Evolutionary conservation across 2,797 vertebrate genomes (phyloP), one percentile per base, ranked within the genome.

Genomic region (Tokudaia tokunoshimensis): DNA sequence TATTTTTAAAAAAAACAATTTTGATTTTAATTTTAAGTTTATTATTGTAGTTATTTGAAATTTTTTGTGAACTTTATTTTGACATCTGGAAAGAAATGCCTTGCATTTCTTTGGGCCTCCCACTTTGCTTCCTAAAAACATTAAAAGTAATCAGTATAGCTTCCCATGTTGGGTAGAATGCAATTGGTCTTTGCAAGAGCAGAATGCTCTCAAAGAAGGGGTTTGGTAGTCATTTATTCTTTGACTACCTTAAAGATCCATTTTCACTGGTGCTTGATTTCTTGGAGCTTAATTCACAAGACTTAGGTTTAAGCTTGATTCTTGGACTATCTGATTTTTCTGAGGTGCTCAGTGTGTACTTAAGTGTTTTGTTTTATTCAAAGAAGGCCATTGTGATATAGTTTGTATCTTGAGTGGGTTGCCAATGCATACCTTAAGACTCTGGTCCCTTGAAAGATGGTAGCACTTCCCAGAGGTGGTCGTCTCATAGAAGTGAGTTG

Each of bases 21-120:
- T 41, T 87, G 11, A 84, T 91, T 78, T 94, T 89, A 29, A 84
- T 81, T 94, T 95, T 9, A 95, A 93, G 47, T 1, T 65, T 59
- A 47, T 82, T 8, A n/a, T 2, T 91, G 11, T 50, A 74, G 61
- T 63, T 82, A 92, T 79, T 91, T 79, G 7, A 89, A 82, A 85
- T 15, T 75, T 52, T n/a, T n/a, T 74, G 52, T 86, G 57, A 85
- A 12, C 31, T 50, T 93, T 91, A 91, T 86, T 95, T 50, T 89
- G 47, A 85, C 96, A 89, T 47, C n/a, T 59, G n/a, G 19, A 93
- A 78, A 72, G 7, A 57, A 79, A n/a, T 47, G 29, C 20, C 29
- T 86, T 22, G 80, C 15, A 26, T 75, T 82, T 96, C 44, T 57
- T 79, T 34, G 10, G 26, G 4, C 6, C 2, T 79, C 26, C 22